Evolutionary conservation across 1,140 invertebrate species (phyloP).

Genomic region (Trichoplusia ni): DNA sequence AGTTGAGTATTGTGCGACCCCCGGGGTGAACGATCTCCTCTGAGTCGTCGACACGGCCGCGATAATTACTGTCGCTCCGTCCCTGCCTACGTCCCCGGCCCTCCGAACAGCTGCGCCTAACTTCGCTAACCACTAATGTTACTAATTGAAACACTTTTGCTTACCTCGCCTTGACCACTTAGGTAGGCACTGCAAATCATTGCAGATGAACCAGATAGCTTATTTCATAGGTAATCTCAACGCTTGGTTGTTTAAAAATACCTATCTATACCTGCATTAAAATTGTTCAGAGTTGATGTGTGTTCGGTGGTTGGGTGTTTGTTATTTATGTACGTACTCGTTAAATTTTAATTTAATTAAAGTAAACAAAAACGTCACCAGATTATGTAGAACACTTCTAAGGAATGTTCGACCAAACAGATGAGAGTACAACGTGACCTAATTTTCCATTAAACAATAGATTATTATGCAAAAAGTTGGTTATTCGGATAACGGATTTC

Average conservation of each 20-base stretch:
- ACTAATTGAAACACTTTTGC: conserved; percentile 30
- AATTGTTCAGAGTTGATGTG: too few relatives aligned
- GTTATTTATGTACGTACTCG: too few relatives aligned
- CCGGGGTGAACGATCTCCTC: conserved; percentile 69
- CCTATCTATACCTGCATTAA: too few relatives aligned
- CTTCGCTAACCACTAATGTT: conserved; percentile 15
- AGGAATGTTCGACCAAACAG: too few relatives aligned
- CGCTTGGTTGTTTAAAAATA: too few relatives aligned
- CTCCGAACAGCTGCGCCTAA: conserved; percentile 47
- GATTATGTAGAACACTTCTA: too few relatives aligned
- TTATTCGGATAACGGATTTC: neutral
- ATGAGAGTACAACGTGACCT: conserved; percentile 6
- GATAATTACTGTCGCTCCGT: conserved; percentile 72
- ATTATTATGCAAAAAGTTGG: conserved; percentile 14
- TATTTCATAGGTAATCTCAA: too few relatives aligned
- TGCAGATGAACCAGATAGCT: conserved; percentile 1
- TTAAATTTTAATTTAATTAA: too few relatives aligned
- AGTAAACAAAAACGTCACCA: too few relatives aligned
- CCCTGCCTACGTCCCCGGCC: conserved; percentile 55
- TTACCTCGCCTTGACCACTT: conserved; percentile 24
- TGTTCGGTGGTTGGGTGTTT: too few relatives aligned
- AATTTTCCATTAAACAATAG: neutral
- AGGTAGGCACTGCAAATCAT: neutral
- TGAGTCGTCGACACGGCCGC: conserved; percentile 68
- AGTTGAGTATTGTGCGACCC: conserved; percentile 64